Evolutionary conservation across 2,888 invertebrate genomes (phyloP), one percentile per base, ranked within the genome.

Genomic region (Calliopum simillimum): DNA sequence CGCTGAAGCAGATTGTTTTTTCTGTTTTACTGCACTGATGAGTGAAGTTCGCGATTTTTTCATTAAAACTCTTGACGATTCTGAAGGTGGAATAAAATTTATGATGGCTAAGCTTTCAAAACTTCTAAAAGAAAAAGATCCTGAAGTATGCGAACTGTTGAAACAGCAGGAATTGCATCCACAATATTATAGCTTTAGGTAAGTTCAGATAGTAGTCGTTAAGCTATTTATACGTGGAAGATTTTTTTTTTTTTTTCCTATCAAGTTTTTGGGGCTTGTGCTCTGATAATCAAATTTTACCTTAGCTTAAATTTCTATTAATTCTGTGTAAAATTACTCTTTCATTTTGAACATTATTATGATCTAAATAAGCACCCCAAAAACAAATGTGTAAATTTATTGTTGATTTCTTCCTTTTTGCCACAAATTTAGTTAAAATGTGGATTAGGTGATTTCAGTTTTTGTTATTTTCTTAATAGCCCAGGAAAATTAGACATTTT

Each of bases 11-110:
- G 99, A 99, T 84, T 94, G 97, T 73, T 99, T 99, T 86, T 99
- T 97, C 87, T 97, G 98, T 82, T 99, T 99, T 85, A 99, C 98
- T 4, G 97, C 97, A 84, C 87, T 99, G 64, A 99, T 99, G 99
- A 92, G 94, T 0, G 99, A 99, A 87, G 98, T 99, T 73, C 89
- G 99, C 41, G 99, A 99, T 85, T 96, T 96, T 83, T 99, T 99
- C 84, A 98, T 99, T 76, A 96, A 98, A 80, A 94, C 95, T 0
- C 87, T 99, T 76, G 99, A 99, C 85, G 96, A 97, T 85, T 92
- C 96, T 0, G 94, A 94, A 77, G 92, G 94, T 81, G 98, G 98
- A 2, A 96, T 97, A 73, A 94, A 94, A 84, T 91, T 91, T 76
- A 93, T 96, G 91, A 98, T 99, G 98, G 89, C 87, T 64, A 91